phyloP scores from a whole-genome alignment of 2,113 vertebrate genomes.

The Tragulus kanchil region DNA sequence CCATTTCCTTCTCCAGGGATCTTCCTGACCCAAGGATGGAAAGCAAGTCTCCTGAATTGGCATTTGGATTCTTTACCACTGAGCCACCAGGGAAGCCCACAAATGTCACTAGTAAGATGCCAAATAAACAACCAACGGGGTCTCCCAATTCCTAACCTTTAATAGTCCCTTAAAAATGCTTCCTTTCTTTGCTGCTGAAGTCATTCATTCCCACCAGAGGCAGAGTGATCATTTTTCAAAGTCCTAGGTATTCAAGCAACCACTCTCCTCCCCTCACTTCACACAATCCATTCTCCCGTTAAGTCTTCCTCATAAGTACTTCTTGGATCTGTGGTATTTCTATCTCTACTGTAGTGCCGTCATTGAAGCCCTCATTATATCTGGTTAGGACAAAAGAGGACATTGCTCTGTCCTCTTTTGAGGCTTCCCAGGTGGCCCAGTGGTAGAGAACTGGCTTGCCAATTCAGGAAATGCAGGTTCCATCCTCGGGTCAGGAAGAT shows the following conservation, averaged over 20 bases:
- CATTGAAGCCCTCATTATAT: neutral
- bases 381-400: neutral
- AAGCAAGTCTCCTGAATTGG: neutral
- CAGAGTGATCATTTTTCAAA: neutral
- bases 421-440: neutral
- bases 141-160: neutral
- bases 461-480: neutral
- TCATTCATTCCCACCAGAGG: neutral
- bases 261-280: neutral
- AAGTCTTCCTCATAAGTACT: neutral
- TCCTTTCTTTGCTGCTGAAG: slow-evolving; percentile 6
- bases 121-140: neutral
- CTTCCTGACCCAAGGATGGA: neutral
- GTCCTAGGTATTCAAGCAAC: neutral
- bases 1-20: neutral
- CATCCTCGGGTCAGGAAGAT: neutral
- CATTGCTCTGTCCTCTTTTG: neutral
- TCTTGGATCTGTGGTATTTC: neutral
- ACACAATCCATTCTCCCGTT: neutral
- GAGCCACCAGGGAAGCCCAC: neutral
- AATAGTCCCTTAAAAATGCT: neutral
- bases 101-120: neutral
- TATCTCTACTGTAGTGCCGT: neutral
- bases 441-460: neutral
- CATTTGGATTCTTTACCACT: neutral